Percentiles rank a stretch among this genome's conserved stretches.
Evolutionary conservation across 2,888 invertebrate species (phyloP).

Genomic region (Bombyx huttoni): DNA sequence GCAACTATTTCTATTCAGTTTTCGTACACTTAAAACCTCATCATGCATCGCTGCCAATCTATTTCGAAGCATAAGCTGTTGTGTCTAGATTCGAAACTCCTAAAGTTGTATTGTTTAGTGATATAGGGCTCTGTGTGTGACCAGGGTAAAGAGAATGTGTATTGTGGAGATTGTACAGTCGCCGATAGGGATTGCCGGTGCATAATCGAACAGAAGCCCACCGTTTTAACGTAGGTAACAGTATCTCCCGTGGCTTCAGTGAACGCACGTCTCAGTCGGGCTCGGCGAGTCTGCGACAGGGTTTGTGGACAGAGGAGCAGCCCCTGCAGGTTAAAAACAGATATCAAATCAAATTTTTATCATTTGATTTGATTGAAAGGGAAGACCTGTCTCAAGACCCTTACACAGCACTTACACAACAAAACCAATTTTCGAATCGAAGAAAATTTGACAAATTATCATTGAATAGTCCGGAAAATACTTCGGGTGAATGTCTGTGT

Average conservation of each 20-base stretch:
- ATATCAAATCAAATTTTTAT: conserved; percentile 42
- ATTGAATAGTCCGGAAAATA: no score
- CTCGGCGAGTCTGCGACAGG: conserved; percentile 89
- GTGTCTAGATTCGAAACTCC: conserved; percentile 1
- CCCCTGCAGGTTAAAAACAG: conserved; percentile 76
- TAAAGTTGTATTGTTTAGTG: conserved; percentile 1
- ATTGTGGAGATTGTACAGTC: conserved; percentile 50
- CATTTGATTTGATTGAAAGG: conserved; percentile 43
- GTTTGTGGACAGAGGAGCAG: conserved; percentile 92
- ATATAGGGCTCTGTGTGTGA: not conserved
- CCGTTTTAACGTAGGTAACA: conserved; percentile 91
- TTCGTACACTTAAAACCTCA: not conserved
- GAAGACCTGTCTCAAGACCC: conserved; percentile 41
- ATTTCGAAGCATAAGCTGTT: not conserved
- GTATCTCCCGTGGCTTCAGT: conserved; percentile 92
- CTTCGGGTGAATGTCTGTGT: no score
- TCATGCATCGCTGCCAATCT: not conserved
- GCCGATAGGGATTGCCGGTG: conserved; percentile 42
- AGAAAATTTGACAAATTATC: not conserved
- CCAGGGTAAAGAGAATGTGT: not conserved
- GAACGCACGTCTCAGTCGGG: conserved; percentile 89
- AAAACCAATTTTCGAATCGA: conserved; percentile 6
- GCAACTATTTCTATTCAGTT: not conserved
- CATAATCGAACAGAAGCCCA: conserved; percentile 69
- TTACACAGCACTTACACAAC: conserved; percentile 64